Conservation (phyloP, 2,797 vertebrate genomes). For the Hemibagrus guttatus region DNA sequence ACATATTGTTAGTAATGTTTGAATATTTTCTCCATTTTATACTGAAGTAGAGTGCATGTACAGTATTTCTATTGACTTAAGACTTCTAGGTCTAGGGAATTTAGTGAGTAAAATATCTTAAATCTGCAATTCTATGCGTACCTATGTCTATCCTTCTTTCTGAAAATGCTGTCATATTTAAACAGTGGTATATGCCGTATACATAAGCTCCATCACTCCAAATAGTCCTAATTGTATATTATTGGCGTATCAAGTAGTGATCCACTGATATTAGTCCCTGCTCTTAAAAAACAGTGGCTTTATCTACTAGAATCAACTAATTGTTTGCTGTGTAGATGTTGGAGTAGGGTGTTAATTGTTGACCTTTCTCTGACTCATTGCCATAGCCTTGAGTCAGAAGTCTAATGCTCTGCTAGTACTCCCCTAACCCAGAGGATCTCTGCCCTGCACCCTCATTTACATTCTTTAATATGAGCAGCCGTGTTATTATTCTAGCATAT, state of each 20-base stretch:
- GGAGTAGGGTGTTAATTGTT: conserved; percentile 61
- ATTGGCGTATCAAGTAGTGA: not conserved
- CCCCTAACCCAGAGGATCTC: conserved; percentile 39
- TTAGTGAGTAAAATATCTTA: not conserved
- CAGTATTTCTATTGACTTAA: not conserved
- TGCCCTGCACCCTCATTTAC: conserved; percentile 36
- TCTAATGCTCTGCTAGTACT: conserved; percentile 31
- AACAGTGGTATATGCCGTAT: not conserved
- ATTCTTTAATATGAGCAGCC: conserved; percentile 30
- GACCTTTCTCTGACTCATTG: conserved; percentile 67
- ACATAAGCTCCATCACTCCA: not conserved
- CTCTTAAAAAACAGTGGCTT: not conserved
- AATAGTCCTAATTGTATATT: not conserved
- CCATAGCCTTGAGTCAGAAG: conserved; percentile 51
- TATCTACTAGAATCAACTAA: conserved; percentile 22
- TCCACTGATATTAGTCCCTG: not conserved
- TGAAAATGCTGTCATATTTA: not conserved
- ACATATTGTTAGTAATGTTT: not conserved
- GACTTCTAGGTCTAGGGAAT: not conserved
- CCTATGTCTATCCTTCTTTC: not conserved
- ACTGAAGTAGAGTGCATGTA: not conserved
- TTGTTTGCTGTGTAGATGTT: conserved; percentile 42
- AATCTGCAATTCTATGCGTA: not conserved
- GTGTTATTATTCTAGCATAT: conserved; percentile 20
- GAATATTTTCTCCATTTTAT: not conserved